phyloP scores from a whole-genome alignment of 2,113 vertebrate species.

The Peromyscus californicus region DNA sequence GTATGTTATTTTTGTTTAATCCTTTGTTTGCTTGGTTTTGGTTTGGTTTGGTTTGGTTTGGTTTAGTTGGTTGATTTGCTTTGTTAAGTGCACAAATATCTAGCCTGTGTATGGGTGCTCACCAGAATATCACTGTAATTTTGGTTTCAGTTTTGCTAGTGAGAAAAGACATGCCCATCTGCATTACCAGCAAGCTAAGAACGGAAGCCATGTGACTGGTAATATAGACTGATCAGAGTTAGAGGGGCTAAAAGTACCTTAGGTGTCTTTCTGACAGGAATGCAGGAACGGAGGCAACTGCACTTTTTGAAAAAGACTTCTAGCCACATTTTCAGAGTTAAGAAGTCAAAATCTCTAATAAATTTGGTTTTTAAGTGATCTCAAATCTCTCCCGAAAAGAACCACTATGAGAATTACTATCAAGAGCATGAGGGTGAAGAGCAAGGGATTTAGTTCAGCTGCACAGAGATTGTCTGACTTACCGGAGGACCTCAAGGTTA shows the following conservation, averaged over 20 bases:
- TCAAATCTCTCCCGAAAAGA: background rate
- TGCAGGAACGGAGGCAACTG: background rate
- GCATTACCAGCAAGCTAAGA: background rate
- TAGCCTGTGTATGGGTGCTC: background rate
- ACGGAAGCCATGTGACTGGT: background rate
- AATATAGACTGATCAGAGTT: background rate
- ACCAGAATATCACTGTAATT: background rate
- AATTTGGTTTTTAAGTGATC: background rate
- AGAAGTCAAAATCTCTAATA: background rate
- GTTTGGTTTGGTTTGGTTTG: background rate
- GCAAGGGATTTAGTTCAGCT: background rate
- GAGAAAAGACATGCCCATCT: background rate
- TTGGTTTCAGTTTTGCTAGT: background rate
- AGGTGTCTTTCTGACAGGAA: background rate
- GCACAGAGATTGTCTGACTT: too few relatives aligned
- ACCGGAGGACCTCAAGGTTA: too few relatives aligned
- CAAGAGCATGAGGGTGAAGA: background rate
- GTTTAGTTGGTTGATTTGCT: background rate
- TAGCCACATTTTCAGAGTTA: background rate
- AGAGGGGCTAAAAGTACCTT: background rate
- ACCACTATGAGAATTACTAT: background rate
- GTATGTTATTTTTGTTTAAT: background rate
- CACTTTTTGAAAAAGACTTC: background rate
- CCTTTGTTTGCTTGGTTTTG: background rate
- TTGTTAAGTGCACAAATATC: background rate